Base-by-base conservation (phyloP, 2,888 invertebrate genomes). In the Andrena haemorrhoa region DNA sequence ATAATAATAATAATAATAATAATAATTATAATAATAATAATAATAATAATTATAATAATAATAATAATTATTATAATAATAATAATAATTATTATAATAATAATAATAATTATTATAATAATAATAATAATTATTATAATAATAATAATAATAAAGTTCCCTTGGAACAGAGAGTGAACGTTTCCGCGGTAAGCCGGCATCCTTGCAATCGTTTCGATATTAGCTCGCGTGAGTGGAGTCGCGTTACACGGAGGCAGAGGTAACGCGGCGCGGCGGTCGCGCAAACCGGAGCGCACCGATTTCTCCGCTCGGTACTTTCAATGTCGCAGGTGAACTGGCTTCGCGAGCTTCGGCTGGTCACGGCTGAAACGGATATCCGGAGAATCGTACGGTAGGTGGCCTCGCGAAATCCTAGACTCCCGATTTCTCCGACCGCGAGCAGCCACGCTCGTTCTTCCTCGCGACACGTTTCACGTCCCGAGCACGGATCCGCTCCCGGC, bases 311-410 rank as follows among this genome's bases (percentile, higher is more conserved):
- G 79, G 51, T 69, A 85, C 84, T 78, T 35, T 31, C 79, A 65
- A 35, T 75, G 69, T 83, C 75, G 84, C 75, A 71, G 84, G 82
- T 76, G 80, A 73, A 84, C 73, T 61, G 70, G 84, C 72, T 68
- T 26, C 60, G 56, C 71, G 61, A 58, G 58, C 60, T 81, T 70
- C 81, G 75, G 51, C 56, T 2, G 51, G 49, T 53, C 53, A 47
- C 58, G 23, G 29, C 8, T 7, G 29, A 41, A 66, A 47, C 66
- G 84, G 75, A 78, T 75, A 75, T 84, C 84, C 80, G 82, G 63
- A 64, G 70, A 53, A 64, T 65, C 20, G 41, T 20, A 66, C 60
- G 83, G 51, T 51, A 63, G 5, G 41, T 61, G 60, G 29, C 29
- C 66, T 23, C 35, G 71, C 69, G 53, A 68, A 77, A 70, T 81